Evolutionary conservation across 2,888 invertebrate species (phyloP).

Genomic region (Conchocele bisecta): DNA sequence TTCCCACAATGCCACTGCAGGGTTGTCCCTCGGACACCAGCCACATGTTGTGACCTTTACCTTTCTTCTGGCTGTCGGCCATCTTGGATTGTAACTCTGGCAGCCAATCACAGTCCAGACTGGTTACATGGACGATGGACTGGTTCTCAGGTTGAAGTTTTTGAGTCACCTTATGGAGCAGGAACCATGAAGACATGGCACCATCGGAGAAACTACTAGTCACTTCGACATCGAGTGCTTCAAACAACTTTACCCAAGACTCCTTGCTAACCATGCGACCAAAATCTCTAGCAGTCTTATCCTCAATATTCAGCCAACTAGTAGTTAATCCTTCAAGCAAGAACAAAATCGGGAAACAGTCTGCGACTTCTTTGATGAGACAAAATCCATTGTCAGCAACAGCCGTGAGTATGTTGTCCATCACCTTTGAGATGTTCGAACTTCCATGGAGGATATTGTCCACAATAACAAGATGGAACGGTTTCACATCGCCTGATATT

Average conservation of each 20-base stretch:
- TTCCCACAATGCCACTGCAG: conserved; percentile 91
- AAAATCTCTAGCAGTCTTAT: conserved; percentile 36
- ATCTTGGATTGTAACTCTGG: conserved; percentile 90
- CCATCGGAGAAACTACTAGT: conserved; percentile 87
- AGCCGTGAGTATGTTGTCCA: conserved; percentile 83
- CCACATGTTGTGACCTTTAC: conserved; percentile 83
- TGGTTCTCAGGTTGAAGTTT: conserved; percentile 25
- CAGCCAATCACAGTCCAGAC: conserved; percentile 86
- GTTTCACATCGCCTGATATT: too few relatives aligned
- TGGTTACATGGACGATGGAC: conserved; percentile 51
- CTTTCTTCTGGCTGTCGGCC: conserved; percentile 86
- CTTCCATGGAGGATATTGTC: conserved; percentile 68
- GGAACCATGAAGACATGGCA: conserved; percentile 84
- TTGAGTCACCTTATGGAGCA: conserved; percentile 86
- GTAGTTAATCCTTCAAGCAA: conserved; percentile 61
- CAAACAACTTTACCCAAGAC: conserved; percentile 66
- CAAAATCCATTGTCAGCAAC: conserved; percentile 86
- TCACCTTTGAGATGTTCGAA: conserved; percentile 47
- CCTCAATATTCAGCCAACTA: not conserved
- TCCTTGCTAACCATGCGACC: conserved; percentile 61
- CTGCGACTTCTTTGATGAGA: conserved; percentile 82
- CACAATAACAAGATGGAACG: conserved; percentile 77
- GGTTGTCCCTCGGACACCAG: conserved; percentile 88
- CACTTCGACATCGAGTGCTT: conserved; percentile 84
- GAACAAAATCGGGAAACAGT: conserved; percentile 71